Percentiles rank a stretch among this genome's conserved stretches.
Evolutionary conservation across 2,888 invertebrate genomes (phyloP).

Genomic region (Chrysopilus asiliformis): DNA sequence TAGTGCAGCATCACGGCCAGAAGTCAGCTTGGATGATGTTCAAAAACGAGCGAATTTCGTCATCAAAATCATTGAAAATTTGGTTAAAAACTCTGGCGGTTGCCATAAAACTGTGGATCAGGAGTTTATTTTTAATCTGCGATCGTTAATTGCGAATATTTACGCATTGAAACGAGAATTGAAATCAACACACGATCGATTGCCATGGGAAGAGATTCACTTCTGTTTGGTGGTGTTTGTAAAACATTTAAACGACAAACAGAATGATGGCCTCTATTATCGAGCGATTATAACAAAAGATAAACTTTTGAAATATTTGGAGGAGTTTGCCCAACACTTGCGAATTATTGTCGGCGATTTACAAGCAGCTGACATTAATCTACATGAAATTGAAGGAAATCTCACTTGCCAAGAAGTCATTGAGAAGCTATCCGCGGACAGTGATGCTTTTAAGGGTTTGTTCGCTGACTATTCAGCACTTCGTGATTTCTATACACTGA

Average conservation of each 20-base stretch:
- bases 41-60: constrained; percentile 6
- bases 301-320: constrained; percentile 6
- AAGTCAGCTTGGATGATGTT: neutral
- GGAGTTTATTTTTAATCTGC: constrained; percentile 8
- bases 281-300: constrained; percentile 2
- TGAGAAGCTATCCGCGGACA: neutral
- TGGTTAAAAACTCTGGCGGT: constrained; percentile 1
- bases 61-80: neutral
- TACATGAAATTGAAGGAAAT: constrained; percentile 1
- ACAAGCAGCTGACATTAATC: neutral
- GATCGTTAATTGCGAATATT: constrained; percentile 15
- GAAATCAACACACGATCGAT: constrained; percentile 16
- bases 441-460: constrained; percentile 14
- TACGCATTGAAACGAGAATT: constrained; percentile 16
- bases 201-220: constrained; percentile 22
- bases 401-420: constrained; percentile 1
- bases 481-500: constrained; percentile 16
- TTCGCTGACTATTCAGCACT: constrained; percentile 16
- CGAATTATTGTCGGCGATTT: neutral
- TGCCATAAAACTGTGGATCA: constrained; percentile 5
- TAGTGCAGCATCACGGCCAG: neutral
- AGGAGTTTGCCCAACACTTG: constrained; percentile 5
- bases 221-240: constrained; percentile 19
- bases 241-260: constrained; percentile 9
- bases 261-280: constrained; percentile 15